Base-by-base conservation (phyloP, 1,140 invertebrate species). In the Diabrotica virgifera region DNA sequence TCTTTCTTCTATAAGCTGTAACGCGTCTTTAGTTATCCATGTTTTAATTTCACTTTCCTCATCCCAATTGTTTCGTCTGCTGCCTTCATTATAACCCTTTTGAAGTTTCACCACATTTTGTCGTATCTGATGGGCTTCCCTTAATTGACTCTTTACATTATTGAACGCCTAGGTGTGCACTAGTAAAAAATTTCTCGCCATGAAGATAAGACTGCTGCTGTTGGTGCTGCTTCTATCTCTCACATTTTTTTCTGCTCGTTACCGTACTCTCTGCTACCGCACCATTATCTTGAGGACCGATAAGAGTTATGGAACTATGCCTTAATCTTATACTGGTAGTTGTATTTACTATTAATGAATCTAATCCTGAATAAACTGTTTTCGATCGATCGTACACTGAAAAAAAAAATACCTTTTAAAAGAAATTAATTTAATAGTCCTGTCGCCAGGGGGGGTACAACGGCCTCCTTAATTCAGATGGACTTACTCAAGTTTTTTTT, bases 61-160 rank as follows among this genome's bases (percentile, higher is more conserved):
- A n/a, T n/a, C n/a, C n/a, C n/a, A n/a, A n/a, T n/a, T n/a, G n/a
- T n/a, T n/a, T n/a, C n/a, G n/a, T n/a, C n/a, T n/a, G n/a, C n/a
- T n/a, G n/a, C n/a, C n/a, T n/a, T n/a, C n/a, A n/a, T n/a, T n/a
- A n/a, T n/a, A n/a, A n/a, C n/a, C n/a, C n/a, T n/a, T n/a, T n/a
- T n/a, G n/a, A n/a, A n/a, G n/a, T n/a, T n/a, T n/a, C n/a, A n/a
- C n/a, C n/a, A n/a, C n/a, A n/a, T n/a, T n/a, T 73, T 71, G 66
- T 71, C 59, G 70, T 73, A 73, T 73, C 72, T 67, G 72, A 73
- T 73, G 62, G 67, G 68, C 63, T 69, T 53, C 72, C 51, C 51
- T 70, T 73, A 73, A 73, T 73, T 73, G 72, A 73, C 72, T 73
- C 72, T 70, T 73, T 73, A 73, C 72, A 67, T 73, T 70, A 69